Evolutionary conservation across 1,140 invertebrate species (phyloP), one percentile per base, ranked within the genome.

Genomic region (Metaphire vulgaris): DNA sequence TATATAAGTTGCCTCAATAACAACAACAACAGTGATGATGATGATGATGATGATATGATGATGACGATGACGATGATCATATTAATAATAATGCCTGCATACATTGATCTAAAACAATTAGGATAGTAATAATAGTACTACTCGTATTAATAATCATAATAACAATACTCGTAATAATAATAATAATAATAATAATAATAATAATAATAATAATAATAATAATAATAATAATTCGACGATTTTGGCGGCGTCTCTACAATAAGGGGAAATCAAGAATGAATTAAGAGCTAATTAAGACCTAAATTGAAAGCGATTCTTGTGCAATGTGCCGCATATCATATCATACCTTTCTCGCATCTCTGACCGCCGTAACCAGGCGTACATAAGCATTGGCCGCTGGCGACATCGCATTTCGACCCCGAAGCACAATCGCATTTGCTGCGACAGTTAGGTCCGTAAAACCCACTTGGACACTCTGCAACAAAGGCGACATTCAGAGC

Each of bases 371-470:
- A 72, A 2, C 70, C 70, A 16, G 70, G 30, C 14, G 29, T 2
- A 31, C 70, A 72, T 2, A 72, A 26, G 33, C 70, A 72, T 31
- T 72, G 29, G 15, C 70, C 70, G 16, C 6, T 72, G 70, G 26
- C 30, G 12, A 31, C 15, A 34, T 72, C 29, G 33, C 70, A 72
- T 15, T 34, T 34, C 6, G 33, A 34, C 12, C 21, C 29, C 6
- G 14, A 26, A 21, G 29, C 70, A 34, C 70, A 34, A n/a, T 30
- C 29, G 30, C 70, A 72, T 15, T 72, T 34, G 70, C 93, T 90
- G 41, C 89, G 89, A 85, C 96, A 98, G 81, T 92, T 89, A 33
- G 88, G 83, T 0, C 95, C 85, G 77, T 79, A 83, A 12, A 76
- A 79, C 2, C 84, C 85, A n/a, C 78, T 72, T 26, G 82, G 81